These are phyloP conservation scores for Hypocryptadius cinnamomeus DNA, from an alignment of 2,113 vertebrate genomes.

Conservation along the genomic window DNA sequence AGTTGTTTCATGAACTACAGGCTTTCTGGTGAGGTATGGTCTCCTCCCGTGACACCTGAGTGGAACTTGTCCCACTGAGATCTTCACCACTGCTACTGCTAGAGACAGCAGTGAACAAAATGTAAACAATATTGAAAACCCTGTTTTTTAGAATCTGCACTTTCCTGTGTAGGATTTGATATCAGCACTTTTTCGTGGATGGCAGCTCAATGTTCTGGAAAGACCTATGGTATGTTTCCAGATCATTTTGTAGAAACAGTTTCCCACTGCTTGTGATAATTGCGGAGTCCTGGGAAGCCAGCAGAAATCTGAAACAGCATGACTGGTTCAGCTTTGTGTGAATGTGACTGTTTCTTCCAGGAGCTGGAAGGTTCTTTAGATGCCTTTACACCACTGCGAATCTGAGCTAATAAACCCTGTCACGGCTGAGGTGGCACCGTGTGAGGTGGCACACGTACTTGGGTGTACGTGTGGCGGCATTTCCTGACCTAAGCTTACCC, in stretches of 20 bases:
- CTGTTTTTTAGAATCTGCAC: not conserved
- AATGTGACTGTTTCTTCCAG: not conserved
- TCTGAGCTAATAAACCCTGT: not conserved
- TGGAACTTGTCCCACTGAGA: not conserved
- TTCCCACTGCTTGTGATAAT: not conserved
- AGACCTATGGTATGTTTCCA: not conserved
- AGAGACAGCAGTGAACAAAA: not conserved
- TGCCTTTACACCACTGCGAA: not conserved
- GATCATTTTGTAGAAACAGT: not conserved
- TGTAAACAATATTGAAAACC: not conserved
- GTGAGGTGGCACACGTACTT: not conserved
- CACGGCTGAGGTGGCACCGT: not conserved
- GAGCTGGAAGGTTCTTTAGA: not conserved
- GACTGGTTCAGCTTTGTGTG: not conserved
- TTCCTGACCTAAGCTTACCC: not conserved
- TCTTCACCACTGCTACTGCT: not conserved
- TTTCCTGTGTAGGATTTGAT: not conserved
- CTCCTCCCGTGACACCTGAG: not conserved
- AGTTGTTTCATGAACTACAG: not conserved
- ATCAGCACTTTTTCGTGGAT: not conserved
- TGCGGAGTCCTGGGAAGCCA: not conserved
- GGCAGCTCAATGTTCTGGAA: not conserved
- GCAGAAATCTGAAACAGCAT: not conserved
- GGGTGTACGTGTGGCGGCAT: not conserved
- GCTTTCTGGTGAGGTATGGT: not conserved